Conservation (phyloP, 2,113 vertebrate genomes). For the Sula dactylatra region DNA sequence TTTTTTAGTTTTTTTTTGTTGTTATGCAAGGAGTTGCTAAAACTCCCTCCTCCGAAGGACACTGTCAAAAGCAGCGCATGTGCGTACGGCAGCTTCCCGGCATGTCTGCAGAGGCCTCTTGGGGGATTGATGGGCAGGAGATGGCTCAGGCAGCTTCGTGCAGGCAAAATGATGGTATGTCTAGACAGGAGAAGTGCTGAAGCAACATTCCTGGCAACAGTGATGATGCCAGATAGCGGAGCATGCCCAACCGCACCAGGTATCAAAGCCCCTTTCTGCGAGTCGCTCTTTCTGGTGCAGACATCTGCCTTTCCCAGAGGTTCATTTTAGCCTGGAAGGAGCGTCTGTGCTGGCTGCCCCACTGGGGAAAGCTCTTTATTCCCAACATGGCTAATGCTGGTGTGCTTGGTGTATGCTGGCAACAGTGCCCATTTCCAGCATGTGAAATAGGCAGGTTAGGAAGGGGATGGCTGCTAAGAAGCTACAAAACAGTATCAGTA, state of each 20-base stretch:
- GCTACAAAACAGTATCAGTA: not conserved
- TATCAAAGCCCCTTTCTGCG: not conserved
- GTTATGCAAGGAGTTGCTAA: not conserved
- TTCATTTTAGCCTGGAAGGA: not conserved
- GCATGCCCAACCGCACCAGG: not conserved
- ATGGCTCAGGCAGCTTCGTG: not conserved
- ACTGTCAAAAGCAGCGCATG: not conserved
- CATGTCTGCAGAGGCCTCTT: not conserved
- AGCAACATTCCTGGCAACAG: not conserved
- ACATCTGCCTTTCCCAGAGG: not conserved
- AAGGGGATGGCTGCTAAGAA: not conserved
- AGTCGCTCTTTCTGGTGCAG: not conserved
- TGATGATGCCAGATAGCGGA: not conserved
- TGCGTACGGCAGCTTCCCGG: not conserved
- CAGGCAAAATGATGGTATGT: not conserved
- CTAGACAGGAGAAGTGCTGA: slow-evolving; percentile 49
- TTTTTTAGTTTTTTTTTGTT: not conserved
- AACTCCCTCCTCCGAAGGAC: not conserved
- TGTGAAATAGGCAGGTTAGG: not conserved
- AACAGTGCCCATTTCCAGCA: not conserved
- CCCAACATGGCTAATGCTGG: not conserved
- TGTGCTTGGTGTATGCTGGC: not conserved
- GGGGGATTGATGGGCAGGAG: not conserved
- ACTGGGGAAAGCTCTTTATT: not conserved
- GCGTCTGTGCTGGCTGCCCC: not conserved